Evolutionary conservation across 2,888 invertebrate genomes (phyloP), one percentile per base, ranked within the genome.

Genomic region (Chrysolina americana): DNA sequence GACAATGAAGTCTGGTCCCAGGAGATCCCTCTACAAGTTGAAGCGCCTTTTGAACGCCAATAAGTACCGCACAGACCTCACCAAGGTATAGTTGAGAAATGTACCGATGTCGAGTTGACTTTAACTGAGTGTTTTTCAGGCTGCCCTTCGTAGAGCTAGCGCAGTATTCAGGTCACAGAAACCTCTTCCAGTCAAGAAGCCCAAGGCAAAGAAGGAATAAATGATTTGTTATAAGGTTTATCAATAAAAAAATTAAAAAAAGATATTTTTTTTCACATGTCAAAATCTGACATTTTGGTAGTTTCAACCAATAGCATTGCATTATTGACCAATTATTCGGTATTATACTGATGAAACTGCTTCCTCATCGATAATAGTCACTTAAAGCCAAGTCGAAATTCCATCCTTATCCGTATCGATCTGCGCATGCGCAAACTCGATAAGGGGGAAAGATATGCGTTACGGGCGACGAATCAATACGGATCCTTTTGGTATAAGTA

Each of bases 161-260:
- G 98, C 98, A 80, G 94, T 98, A 83, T 90, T 98, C 78, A 92
- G 94, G 81, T 97, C 98, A 71, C 98, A 98, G 89, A 95, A 95
- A 89, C 94, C 96, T 73, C 91, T 94, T 81, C 93, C 94, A 83
- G 92, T 91, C 81, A 97, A 96, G 90, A 96, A 95, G 89, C 91
- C 76, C 88, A 92, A 93, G 87, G 89, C 93, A 68, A 95, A 95
- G 89, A 95, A 96, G 89, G 95, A 96, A 91, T 95, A 94, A 93
- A 53, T 53, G 19, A 53, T 11, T 53, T 53, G 19, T 53, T 53
- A 21, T 53, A 53, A 53, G 21, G 13, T 21, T 13, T 0, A 53
- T 21, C 21, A 53, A 59, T 59, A 59, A 59, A 59, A 59, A 59
- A 28, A 11, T 28, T 28, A 3, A 28, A 28, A 28, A 28, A 28